Evolutionary conservation across 2,888 invertebrate species (phyloP), one percentile per base, ranked within the genome.

Genomic region (Philereme vetulata): DNA sequence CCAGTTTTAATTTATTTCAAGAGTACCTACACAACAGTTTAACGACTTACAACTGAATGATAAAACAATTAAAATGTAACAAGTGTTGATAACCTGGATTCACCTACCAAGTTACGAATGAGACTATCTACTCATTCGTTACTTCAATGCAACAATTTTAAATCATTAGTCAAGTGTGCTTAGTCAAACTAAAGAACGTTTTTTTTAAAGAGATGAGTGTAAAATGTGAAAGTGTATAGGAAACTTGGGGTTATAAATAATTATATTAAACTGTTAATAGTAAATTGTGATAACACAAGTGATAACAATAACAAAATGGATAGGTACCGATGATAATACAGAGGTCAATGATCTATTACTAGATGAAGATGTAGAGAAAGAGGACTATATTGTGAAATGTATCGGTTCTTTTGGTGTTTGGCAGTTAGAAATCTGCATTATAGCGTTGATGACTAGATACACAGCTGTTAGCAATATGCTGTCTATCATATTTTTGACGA

Each of bases 401-500:
- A 81, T 85, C 48, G 86, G 86, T 56, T 72, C 75, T 0, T 81
- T 83, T 35, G 86, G 86, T 8, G 36, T 70, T 0, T 86, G 85
- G 82, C 86, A 86, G 72, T 72, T 77, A 1, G 67, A 60, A 49
- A 71, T 78, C 1, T 83, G 78, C 43, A 4, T 67, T 0, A 66
- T 75, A 33, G 80, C 78, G 10, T 67, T 74, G 0, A n/a, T 74
- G 4, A 68, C 76, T 3, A 78, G 86, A 72, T 74, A 70, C 40
- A 65, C 76, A 11, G 78, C 77, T 0, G 68, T 82, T 61, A 81
- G 78, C 71, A 86, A 85, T 43, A 10, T 21, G 21, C 21, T 21
- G 21, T 21, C 2, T 21, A 79, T 84, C 51, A 67, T 78, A 5
- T 86, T 86, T 43, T 60, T 86, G 3, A 80, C 82, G 3, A 79